Evolutionary conservation across 2,888 invertebrate species (phyloP).

Genomic region (Fabriciana adippe): DNA sequence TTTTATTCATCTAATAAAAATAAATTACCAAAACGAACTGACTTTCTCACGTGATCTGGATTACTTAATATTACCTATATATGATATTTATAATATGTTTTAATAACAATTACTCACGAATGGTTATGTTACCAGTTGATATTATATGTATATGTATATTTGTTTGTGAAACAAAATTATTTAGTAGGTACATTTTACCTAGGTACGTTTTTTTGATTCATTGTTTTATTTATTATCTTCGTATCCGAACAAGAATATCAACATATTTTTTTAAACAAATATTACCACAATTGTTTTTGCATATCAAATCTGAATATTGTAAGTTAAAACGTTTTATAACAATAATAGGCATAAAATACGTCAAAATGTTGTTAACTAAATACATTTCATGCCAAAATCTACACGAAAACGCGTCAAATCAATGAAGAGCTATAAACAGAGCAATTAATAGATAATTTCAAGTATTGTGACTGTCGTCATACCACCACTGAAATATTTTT

Average conservation of each 20-base stretch:
- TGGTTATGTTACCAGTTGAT: too few species aligned
- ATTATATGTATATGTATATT: too few species aligned
- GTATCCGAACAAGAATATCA: neutral
- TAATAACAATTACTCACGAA: too few species aligned
- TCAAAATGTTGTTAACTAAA: constrained; percentile 53
- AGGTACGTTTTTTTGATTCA: too few species aligned
- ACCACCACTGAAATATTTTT: constrained; percentile 63
- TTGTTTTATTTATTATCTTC: neutral
- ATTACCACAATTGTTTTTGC: too few species aligned
- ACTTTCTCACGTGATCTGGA: neutral
- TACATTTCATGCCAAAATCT: constrained; percentile 55
- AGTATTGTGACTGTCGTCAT: constrained; percentile 63
- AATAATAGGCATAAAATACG: constrained; percentile 45
- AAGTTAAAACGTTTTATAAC: constrained; percentile 8
- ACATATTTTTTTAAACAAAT: neutral
- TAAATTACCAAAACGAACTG: constrained; percentile 59
- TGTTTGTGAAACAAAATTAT: too few species aligned
- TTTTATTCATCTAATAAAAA: constrained; percentile 73
- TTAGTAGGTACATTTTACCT: too few species aligned
- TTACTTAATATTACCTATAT: too few species aligned
- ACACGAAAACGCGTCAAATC: constrained; percentile 57
- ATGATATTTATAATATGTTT: too few species aligned
- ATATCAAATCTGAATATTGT: neutral
- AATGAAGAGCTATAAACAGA: constrained; percentile 66
- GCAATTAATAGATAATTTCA: constrained; percentile 75